These are phyloP conservation scores for Tipula confusa DNA, from an alignment of 2,888 invertebrate genomes.

Conservation along the genomic window DNA sequence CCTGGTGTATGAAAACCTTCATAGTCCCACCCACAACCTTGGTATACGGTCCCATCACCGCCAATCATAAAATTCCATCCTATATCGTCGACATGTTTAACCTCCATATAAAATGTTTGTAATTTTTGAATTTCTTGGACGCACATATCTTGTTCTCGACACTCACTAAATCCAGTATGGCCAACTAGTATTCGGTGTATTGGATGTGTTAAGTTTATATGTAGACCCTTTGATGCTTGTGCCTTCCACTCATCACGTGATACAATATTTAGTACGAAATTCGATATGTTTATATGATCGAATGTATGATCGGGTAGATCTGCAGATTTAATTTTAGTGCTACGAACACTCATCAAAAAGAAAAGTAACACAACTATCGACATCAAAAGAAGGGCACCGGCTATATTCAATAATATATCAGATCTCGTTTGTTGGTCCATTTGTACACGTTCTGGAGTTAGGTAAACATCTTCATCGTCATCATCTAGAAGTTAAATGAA, in stretches of 20 bases:
- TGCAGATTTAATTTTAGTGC: not conserved
- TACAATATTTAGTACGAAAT: constrained; percentile 46
- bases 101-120: constrained; percentile 63
- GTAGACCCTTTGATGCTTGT: constrained; percentile 51
- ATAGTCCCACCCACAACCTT: constrained; percentile 65
- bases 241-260: constrained; percentile 62
- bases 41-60: constrained; percentile 68
- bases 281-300: not conserved
- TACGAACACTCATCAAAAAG: not conserved
- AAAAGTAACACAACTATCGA: not conserved
- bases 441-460: not conserved
- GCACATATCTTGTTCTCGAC: constrained; percentile 50
- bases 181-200: constrained; percentile 55
- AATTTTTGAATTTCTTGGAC: constrained; percentile 55
- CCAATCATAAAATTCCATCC: constrained; percentile 74
- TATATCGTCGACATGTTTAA: constrained; percentile 60
- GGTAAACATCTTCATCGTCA: not conserved
- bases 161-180: constrained; percentile 60
- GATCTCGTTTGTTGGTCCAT: not conserved
- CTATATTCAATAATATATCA: not conserved
- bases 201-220: constrained; percentile 49
- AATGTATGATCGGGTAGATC: not conserved
- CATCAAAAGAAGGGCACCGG: not conserved
- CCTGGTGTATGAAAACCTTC: constrained; percentile 63
- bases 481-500: not conserved